Evolutionary conservation across 2,888 invertebrate species (phyloP), one percentile per base, ranked within the genome.

Genomic region (Pherbina coryleti): DNA sequence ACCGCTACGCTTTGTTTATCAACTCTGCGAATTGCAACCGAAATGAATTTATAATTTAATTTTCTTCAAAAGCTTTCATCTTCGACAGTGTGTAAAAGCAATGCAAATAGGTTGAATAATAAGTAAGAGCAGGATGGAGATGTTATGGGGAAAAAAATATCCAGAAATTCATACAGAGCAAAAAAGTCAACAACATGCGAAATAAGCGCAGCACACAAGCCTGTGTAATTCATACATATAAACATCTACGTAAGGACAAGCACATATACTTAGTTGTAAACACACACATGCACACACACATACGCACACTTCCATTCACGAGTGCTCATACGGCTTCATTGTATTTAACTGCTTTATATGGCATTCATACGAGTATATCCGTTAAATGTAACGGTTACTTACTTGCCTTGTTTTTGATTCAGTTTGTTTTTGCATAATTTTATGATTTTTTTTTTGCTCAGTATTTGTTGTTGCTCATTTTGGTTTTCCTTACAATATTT

Each of bases 41-140:
- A 69, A 74, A 64, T 74, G 74, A 74, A 74, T 74, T 74, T 74
- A 74, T 74, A 74, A 74, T 74, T 74, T 74, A 74, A 74, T 74
- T 74, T 74, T 74, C 64, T 49, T 64, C 74, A 74, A 74, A 74
- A 74, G 74, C 74, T 69, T 69, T 69, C 69, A 69, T 69, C 25
- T 69, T 69, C 51, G 31, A 69, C 22, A 69, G 28, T 28, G 17
- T 49, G 51, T 25, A 51, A n/a, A 51, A 19, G 51, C 25, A 22
- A 22, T n/a, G 34, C 51, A 69, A 51, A 51, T 22, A 22, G 51
- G 19, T 11, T 25, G 34, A 51, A 51, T 49, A 25, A 22, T 51
- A 51, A 51, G 49, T 14, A 7, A 17, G 69, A 9, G 44, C 14
- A 44, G 34, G 44, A 44, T n/a, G 14, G 71, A 71, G 55, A 31